Base-by-base conservation (phyloP, 1,140 invertebrate species). In the Pomacea maculata region DNA sequence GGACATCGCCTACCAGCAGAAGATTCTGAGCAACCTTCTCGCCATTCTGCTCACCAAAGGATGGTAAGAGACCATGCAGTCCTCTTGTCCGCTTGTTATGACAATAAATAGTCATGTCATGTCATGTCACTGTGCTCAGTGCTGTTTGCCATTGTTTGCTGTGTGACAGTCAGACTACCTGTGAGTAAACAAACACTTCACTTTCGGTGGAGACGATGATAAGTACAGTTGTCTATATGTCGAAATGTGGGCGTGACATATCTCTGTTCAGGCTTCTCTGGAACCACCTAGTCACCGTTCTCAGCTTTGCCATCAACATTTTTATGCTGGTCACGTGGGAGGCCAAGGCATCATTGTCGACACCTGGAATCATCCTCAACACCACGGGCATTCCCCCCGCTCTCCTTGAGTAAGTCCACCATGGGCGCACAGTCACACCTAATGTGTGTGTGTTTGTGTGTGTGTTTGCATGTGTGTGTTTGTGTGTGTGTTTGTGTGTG, bases 311-410 rank as follows among this genome's bases (percentile, higher is more conserved):
- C 73, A 91, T 91, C 84, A 91, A 91, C 82, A 87, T 90, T 52
- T 70, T 91, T 14, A 91, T 91, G 90, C 80, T 91, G 80, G 81
- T 88, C 17, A 90, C 90, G 8, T 91, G 90, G 90, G 83, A 90
- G 61, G 89, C 90, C 15, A 87, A 86, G 52, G 87, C 78, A 19
- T 89, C 88, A 0, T 70, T 89, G 21, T 82, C 67, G 12, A 85
- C 82, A 3, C 82, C 83, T 6, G 83, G 67, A 11, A 63, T 85
- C 57, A 82, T 83, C 70, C 63, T 57, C 68, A 88, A 88, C 72
- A 45, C 80, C 1, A 86, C 85, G 3, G 84, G 52, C 11, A 85
- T 87, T 34, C 86, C 86, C 1, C 25, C 73, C 1, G 63, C 64
- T 17, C 61, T 87, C 3, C 73, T 67, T 54, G 83, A 89, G 88